phyloP scores from a whole-genome alignment of 2,888 invertebrate species.

The Plebejus melissa region DNA sequence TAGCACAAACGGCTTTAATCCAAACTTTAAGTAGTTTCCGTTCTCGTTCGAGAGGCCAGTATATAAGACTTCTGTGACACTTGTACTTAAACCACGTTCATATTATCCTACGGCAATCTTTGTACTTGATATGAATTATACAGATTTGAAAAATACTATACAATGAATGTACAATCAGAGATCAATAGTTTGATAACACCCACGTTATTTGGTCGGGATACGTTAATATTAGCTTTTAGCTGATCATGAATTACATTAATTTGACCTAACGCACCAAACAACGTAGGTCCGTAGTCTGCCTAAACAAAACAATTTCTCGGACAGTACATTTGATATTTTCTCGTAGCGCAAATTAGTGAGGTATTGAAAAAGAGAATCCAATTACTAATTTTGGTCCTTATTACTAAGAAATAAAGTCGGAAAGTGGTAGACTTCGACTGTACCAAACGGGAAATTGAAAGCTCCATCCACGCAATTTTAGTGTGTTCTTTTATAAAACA shows the following conservation, averaged over 20 bases:
- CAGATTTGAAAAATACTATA: too few species aligned
- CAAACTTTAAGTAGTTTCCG: constrained; percentile 25
- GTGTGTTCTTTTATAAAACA: constrained; percentile 1
- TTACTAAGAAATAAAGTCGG: not conserved
- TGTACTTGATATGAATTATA: too few species aligned
- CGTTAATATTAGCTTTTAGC: too few species aligned
- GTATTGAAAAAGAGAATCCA: not conserved
- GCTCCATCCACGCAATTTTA: not conserved
- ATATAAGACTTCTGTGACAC: constrained; percentile 2
- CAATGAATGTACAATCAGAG: too few species aligned
- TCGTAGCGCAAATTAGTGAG: not conserved
- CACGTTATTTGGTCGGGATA: too few species aligned
- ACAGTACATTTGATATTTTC: not conserved
- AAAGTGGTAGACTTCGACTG: not conserved
- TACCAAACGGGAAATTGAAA: constrained; percentile 16
- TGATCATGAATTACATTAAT: too few species aligned
- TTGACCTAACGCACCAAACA: too few species aligned
- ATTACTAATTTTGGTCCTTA: not conserved
- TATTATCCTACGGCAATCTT: not conserved
- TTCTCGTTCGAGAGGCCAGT: not conserved
- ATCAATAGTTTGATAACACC: too few species aligned
- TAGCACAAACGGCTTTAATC: constrained; percentile 17
- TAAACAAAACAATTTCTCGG: too few species aligned
- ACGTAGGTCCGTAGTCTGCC: too few species aligned
- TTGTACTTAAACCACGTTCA: not conserved